These are phyloP conservation scores for Endotricha flammealis DNA, from an alignment of 2,888 invertebrate genomes.

Conservation along the genomic window DNA sequence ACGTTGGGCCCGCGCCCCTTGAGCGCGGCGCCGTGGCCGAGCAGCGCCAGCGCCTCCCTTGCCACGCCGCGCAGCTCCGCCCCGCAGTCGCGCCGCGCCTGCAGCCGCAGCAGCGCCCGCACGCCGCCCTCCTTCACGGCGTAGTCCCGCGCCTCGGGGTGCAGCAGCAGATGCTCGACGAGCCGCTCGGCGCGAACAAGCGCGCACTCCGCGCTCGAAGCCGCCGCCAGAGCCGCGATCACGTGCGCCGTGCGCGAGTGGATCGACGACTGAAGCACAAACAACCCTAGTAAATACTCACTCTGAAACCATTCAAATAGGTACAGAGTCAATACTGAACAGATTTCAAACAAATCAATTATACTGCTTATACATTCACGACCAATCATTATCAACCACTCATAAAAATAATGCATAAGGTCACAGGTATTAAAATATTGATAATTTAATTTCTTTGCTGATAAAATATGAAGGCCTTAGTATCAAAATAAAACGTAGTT, in stretches of 20 bases:
- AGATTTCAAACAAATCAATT: no score
- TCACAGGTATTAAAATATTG: no score
- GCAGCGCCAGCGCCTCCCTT: conserved; percentile 77
- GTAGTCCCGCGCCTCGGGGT: conserved; percentile 84
- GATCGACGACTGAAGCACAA: conserved; percentile 71
- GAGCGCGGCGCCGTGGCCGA: conserved; percentile 84
- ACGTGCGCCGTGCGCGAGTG: conserved; percentile 82
- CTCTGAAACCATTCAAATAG: no score
- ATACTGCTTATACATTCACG: no score
- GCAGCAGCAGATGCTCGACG: conserved; percentile 83
- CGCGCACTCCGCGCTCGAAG: conserved; percentile 76
- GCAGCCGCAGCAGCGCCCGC: conserved; percentile 78
- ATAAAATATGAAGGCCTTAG: no score
- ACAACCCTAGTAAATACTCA: no score
- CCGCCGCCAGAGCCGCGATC: conserved; percentile 78
- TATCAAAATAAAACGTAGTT: no score
- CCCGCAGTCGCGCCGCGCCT: conserved; percentile 51
- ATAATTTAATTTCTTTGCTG: no score
- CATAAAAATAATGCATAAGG: no score
- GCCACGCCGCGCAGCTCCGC: conserved; percentile 41
- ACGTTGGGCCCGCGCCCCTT: conserved; percentile 86
- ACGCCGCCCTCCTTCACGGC: conserved; percentile 84
- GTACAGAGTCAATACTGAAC: no score
- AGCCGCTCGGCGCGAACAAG: conserved; percentile 83
- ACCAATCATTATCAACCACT: no score